phyloP scores from a whole-genome alignment of 2,888 invertebrate species.

The Lasioglossum malachurum region DNA sequence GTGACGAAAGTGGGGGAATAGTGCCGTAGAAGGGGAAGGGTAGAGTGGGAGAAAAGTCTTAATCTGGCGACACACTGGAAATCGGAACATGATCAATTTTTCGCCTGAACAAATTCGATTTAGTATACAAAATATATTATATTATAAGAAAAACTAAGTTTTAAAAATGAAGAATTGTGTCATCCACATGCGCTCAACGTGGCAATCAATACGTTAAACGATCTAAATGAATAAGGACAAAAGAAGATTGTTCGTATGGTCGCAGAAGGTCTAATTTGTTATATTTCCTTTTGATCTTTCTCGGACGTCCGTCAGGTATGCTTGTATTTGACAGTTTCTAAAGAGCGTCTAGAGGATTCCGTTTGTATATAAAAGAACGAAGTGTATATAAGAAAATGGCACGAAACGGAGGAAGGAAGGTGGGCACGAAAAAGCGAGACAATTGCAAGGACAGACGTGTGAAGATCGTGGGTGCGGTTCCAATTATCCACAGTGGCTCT shows the following conservation, averaged over 20 bases:
- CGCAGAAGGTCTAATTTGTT: no score
- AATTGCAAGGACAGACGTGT: slow-evolving; percentile 27
- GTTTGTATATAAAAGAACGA: not conserved
- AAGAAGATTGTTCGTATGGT: not conserved
- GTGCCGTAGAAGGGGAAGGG: no score
- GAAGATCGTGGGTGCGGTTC: slow-evolving; percentile 73
- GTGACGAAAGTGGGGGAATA: no score
- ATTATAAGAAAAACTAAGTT: not conserved
- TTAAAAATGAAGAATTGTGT: not conserved
- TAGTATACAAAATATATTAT: not conserved
- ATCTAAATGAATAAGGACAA: not conserved
- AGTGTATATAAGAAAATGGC: not conserved
- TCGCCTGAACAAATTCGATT: not conserved
- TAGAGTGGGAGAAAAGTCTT: no score
- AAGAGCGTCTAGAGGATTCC: not conserved
- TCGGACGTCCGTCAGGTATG: no score
- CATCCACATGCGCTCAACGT: no score
- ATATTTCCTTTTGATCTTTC: no score
- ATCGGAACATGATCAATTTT: not conserved
- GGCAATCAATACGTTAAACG: not conserved
- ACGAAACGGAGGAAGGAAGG: slow-evolving; percentile 12
- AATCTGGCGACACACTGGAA: not conserved
- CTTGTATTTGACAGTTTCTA: not conserved
- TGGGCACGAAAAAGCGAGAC: slow-evolving; percentile 32
- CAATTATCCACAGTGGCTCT: slow-evolving; percentile 80